phyloP scores from a whole-genome alignment of 2,888 invertebrate species.

The Cryptus armator region DNA sequence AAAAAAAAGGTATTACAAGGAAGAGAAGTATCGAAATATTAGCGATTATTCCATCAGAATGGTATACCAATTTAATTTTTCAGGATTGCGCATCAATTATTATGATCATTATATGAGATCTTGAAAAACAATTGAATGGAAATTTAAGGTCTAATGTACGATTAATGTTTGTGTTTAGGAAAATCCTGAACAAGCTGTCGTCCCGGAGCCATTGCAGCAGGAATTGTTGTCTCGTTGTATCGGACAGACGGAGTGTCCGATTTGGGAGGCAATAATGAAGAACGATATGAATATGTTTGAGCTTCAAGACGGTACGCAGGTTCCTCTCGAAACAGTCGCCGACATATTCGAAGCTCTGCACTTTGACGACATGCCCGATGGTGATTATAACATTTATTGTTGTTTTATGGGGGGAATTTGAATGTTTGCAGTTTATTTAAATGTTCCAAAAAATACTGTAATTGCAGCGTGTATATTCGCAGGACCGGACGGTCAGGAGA shows the following conservation, averaged over 20 bases:
- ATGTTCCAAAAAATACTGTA: background rate
- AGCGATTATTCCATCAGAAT: slow-evolving; percentile 10
- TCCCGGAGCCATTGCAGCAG: slow-evolving; percentile 58
- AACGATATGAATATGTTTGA: slow-evolving; percentile 70
- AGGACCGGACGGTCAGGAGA: slow-evolving; percentile 81
- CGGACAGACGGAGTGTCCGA: slow-evolving; percentile 63
- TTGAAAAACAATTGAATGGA: background rate
- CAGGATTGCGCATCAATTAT: background rate
- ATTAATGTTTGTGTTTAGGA: slow-evolving; percentile 41
- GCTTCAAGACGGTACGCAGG: slow-evolving; percentile 82
- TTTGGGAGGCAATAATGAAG: slow-evolving; percentile 67
- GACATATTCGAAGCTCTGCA: slow-evolving; percentile 86
- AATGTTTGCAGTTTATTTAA: background rate
- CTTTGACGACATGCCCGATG: slow-evolving; percentile 86
- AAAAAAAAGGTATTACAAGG: too few species aligned
- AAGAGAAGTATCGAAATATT: background rate
- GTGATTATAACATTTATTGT: slow-evolving; percentile 75
- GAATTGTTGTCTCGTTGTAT: slow-evolving; percentile 58
- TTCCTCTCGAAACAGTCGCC: slow-evolving; percentile 83
- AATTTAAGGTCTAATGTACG: slow-evolving; percentile 3
- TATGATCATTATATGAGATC: background rate
- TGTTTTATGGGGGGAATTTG: background rate
- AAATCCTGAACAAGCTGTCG: slow-evolving; percentile 58
- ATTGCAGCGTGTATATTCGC: slow-evolving; percentile 47
- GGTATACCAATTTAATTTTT: background rate